Conservation (phyloP, 2,888 invertebrate genomes). For the Petrophora chlorosata region DNA sequence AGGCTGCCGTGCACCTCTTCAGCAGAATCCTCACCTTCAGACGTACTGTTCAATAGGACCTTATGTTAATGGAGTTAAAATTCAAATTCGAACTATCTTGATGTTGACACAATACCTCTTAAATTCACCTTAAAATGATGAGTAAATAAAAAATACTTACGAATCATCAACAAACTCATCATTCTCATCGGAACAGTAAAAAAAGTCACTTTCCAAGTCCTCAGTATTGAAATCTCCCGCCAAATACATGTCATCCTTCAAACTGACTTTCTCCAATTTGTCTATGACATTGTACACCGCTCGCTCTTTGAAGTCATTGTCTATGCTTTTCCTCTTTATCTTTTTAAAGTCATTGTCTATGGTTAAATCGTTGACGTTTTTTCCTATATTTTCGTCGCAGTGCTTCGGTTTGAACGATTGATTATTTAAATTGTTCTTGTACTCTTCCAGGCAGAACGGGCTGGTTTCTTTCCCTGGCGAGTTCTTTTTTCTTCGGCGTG, state of each 20-base stretch:
- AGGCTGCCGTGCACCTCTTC: constrained; percentile 81
- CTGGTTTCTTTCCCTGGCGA: constrained; percentile 61
- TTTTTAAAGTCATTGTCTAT: constrained; percentile 44
- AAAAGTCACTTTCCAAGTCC: constrained; percentile 64
- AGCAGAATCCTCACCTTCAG: constrained; percentile 67
- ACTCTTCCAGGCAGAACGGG: constrained; percentile 38
- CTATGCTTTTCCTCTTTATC: constrained; percentile 40
- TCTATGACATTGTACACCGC: constrained; percentile 68
- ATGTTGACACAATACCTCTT: too few relatives aligned
- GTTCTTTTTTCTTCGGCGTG: constrained; percentile 64
- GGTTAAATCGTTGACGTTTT: constrained; percentile 68
- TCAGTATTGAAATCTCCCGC: constrained; percentile 65
- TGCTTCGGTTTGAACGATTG: constrained; percentile 44
- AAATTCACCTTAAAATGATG: neutral
- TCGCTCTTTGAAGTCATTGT: constrained; percentile 42
- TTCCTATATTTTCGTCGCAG: constrained; percentile 59
- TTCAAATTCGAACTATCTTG: too few relatives aligned
- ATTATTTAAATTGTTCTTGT: constrained; percentile 38
- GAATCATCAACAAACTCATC: constrained; percentile 66
- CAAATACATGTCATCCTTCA: constrained; percentile 70
- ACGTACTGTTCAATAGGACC: too few relatives aligned
- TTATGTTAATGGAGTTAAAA: too few relatives aligned
- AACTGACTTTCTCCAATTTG: constrained; percentile 65
- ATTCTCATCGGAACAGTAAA: constrained; percentile 66
- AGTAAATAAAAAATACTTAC: constrained; percentile 51